Evolutionary conservation across 2,888 invertebrate species (phyloP), one percentile per base, ranked within the genome.

Genomic region (Nephrocerus scutellatus): DNA sequence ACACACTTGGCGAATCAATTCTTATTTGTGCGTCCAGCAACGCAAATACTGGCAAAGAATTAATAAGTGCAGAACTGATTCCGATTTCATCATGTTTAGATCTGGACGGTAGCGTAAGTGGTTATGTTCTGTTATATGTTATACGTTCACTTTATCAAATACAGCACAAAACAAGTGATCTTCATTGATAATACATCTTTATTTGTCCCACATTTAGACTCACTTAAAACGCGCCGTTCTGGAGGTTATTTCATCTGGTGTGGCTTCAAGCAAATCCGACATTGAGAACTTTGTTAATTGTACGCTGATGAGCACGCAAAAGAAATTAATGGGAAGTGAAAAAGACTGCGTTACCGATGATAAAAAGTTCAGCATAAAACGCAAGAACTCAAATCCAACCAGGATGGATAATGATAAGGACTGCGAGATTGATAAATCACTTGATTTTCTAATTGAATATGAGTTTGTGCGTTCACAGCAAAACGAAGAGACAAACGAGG

Each of bases 171-270:
- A 8, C 19, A 5, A 3, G 15, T 12, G 10, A 24, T 15, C 22
- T 9, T 7, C 7, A 12, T 8, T n/a, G n/a, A n/a, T n/a, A n/a
- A n/a, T n/a, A n/a, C n/a, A 12, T 13, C 9, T 23, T 18, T 8
- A 15, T 10, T 8, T 3, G 9, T 26, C 28, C 26, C 21, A 18
- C 26, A 10, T 30, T 2, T 16, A 67, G 67, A 60, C 59, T 7
- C 81, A 80, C 58, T 72, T 84, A 36, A 80, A 84, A 70, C 75
- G 86, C 49, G 84, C 84, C 6, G 71, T 85, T 13, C 66, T 85
- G 32, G 84, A 86, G 71, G 84, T 90, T 30, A 83, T 95, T 45
- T 90, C 92, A 0, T 89, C 90, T 60, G 85, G 88, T 52, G 82
- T 87, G 8, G 84, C 87, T 1, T 75, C 74, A 41, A 80, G 80